These are phyloP conservation scores for Apodemia mormo DNA, from an alignment of 2,888 invertebrate species.

Conservation along the genomic window DNA sequence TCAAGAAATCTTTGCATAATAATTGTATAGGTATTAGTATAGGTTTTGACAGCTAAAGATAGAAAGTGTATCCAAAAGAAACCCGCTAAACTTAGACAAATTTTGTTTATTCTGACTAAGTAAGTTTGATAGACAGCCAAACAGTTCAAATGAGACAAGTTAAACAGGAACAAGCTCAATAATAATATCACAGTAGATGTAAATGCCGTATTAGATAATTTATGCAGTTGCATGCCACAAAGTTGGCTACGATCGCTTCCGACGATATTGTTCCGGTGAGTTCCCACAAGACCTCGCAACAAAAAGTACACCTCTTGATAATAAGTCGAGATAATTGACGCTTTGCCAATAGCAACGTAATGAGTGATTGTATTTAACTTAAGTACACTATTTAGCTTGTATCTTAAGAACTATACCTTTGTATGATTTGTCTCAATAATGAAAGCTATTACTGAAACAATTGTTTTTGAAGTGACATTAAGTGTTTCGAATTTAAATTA, in stretches of 20 bases:
- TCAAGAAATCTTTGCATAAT: too few relatives aligned
- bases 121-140: too few relatives aligned
- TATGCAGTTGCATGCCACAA: background rate
- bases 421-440: constrained; percentile 19
- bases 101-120: too few relatives aligned
- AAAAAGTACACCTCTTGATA: constrained; percentile 55
- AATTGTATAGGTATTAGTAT: too few relatives aligned
- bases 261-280: constrained; percentile 69
- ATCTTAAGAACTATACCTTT: constrained; percentile 8
- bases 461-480: constrained; percentile 4
- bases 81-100: too few relatives aligned
- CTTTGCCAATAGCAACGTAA: constrained; percentile 36
- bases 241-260: constrained; percentile 45
- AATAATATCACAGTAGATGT: background rate
- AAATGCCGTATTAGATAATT: constrained; percentile 17
- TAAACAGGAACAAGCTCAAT: too few relatives aligned
- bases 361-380: constrained; percentile 34
- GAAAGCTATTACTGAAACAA: constrained; percentile 5
- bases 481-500: background rate
- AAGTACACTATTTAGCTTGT: constrained; percentile 27
- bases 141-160: too few relatives aligned
- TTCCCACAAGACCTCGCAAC: constrained; percentile 58
- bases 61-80: too few relatives aligned
- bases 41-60: too few relatives aligned
- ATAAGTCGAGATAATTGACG: constrained; percentile 54